phyloP scores from a whole-genome alignment of 2,113 vertebrate species.

The Sylvietta virens region DNA sequence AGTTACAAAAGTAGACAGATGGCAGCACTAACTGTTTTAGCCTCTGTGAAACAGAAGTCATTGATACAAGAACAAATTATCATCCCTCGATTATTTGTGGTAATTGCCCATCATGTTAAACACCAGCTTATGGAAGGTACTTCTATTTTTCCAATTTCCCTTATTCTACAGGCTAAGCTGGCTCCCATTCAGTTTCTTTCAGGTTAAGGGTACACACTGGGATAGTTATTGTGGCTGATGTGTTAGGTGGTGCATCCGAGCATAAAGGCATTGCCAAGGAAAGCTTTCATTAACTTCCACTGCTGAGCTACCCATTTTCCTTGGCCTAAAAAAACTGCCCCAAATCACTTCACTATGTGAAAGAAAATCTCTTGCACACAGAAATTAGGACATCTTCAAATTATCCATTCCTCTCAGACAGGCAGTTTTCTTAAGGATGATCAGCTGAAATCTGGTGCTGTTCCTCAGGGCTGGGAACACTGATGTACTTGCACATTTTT shows the following conservation, averaged over 20 bases:
- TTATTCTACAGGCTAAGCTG: neutral
- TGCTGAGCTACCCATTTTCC: neutral
- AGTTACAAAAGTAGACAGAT: neutral
- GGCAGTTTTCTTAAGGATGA: neutral
- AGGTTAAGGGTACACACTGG: neutral
- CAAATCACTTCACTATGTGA: neutral
- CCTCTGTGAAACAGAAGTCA: neutral
- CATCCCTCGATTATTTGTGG: neutral
- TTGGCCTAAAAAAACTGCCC: neutral
- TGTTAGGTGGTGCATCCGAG: neutral
- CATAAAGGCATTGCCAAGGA: neutral
- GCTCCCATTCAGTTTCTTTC: neutral
- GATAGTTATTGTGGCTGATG: neutral
- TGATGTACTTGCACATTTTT: neutral
- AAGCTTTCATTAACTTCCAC: neutral
- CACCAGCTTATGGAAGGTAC: neutral
- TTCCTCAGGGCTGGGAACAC: neutral
- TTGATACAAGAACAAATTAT: neutral
- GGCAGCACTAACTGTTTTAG: neutral
- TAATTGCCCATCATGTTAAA: neutral
- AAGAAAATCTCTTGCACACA: neutral
- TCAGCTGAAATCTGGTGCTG: neutral
- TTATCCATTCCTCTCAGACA: neutral
- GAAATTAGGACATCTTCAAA: conserved; percentile 13
- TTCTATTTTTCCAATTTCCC: neutral